Evolutionary conservation across 2,113 vertebrate genomes (phyloP), one percentile per base, ranked within the genome.

Genomic region (Geococcyx californianus): DNA sequence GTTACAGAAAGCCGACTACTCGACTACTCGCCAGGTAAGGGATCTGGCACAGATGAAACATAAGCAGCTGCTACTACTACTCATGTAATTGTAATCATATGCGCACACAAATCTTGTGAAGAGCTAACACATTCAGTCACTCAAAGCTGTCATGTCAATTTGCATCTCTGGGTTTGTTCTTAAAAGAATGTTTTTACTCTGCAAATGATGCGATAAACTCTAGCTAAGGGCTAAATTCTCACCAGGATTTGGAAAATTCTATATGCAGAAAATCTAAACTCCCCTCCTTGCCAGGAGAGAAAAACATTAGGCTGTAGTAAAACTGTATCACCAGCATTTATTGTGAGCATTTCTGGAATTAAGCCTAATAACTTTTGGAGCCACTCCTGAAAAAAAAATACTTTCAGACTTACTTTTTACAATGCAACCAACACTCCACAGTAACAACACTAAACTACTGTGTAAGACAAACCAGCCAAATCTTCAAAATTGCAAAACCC

Each of bases 1-100:
- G 95, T 94, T 95, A 73, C 44, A 83, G 80, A 59, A 67, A 89
- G 76, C 69, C 76, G 90, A 42, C 89, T 81, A 55, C 3, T 0
- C 76, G 90, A 42, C 89, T 81, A 55, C 3, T 0, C 78, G 91
- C 93, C 89, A 95, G 89, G 92, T 84, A 84, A 92, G 96, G 68
- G 63, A 91, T 75, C 74, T 16, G 63, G 84, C 66, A 47, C 1
- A 94, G 47, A 80, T 84, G 92, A 74, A 92, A 69, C 52, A 49
- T 24, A 56, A 82, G 90, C 82, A 84, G 90, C 79, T 87, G 59
- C 29, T 77, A 59, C 87, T 93, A 56, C 73, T 86, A 26, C 83
- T 92, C 89, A 83, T 68, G 5, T 49, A 58, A 89, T 73, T 86
- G 83, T 44, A 69, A 51, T 55, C 75, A 78, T 11, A 59, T 49